A percentile compares a stretch with the other conserved stretches of the same genome.
phyloP scores from a whole-genome alignment of 2,888 invertebrate genomes.

The Melitaea athalia region DNA sequence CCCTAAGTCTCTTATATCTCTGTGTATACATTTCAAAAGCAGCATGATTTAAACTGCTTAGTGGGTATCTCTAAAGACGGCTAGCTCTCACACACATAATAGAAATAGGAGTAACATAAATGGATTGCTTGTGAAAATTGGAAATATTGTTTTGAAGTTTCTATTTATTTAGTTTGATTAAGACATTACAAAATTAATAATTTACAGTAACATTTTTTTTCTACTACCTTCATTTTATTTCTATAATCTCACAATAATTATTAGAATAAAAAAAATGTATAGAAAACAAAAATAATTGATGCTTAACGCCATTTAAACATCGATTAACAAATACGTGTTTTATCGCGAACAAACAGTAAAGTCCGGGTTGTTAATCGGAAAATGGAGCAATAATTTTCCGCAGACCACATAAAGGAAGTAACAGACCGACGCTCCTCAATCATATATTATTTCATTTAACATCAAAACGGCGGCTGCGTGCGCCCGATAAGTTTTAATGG shows the following conservation, averaged over 20 bases:
- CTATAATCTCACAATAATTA: too few species aligned
- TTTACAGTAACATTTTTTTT: too few species aligned
- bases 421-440: slow-evolving; percentile 22
- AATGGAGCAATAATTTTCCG: slow-evolving; percentile 9
- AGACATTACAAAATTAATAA: too few species aligned
- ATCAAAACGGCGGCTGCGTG: slow-evolving; percentile 27
- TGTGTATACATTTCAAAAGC: slow-evolving; percentile 6
- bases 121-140: neutral
- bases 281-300: neutral
- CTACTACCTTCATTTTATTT: too few species aligned
- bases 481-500: slow-evolving; percentile 32
- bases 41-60: slow-evolving; percentile 10
- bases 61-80: slow-evolving; percentile 1
- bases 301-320: neutral
- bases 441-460: slow-evolving; percentile 31
- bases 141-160: neutral
- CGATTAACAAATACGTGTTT: neutral
- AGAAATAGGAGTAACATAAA: neutral
- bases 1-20: slow-evolving; percentile 7
- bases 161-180: neutral
- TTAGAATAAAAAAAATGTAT: too few species aligned
- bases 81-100: neutral
- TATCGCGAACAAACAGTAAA: neutral
- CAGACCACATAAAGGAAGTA: slow-evolving; percentile 22
- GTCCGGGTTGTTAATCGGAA: slow-evolving; percentile 10